phyloP scores from a whole-genome alignment of 2,888 invertebrate species.

The Chymomyza procnemis region DNA sequence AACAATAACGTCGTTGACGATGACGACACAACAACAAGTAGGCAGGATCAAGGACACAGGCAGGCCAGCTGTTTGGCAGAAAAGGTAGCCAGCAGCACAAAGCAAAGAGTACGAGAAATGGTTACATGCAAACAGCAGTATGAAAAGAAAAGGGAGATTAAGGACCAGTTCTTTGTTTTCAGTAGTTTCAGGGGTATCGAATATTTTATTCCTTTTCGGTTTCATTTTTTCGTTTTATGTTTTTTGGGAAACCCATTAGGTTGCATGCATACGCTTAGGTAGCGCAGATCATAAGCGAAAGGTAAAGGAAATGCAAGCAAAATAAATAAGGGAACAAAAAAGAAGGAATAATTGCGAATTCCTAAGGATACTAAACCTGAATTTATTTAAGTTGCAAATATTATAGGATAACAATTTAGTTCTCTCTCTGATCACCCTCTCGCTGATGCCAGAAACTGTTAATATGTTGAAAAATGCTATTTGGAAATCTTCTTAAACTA shows the following conservation, averaged over 20 bases:
- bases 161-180: conserved; percentile 69
- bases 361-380: neutral
- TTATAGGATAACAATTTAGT: neutral
- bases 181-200: conserved; percentile 32
- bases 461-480: too few species aligned
- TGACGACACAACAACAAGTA: conserved; percentile 41
- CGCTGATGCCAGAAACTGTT: too few species aligned
- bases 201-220: too few species aligned
- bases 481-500: neutral
- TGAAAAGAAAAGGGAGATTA: conserved; percentile 56
- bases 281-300: conserved; percentile 29
- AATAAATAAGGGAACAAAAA: neutral
- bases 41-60: conserved; percentile 75
- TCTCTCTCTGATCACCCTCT: neutral
- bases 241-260: neutral
- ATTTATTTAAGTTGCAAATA: neutral
- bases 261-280: conserved; percentile 23
- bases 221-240: too few species aligned
- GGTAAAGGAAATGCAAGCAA: conserved; percentile 12
- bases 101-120: conserved; percentile 47
- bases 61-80: conserved; percentile 7
- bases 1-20: conserved; percentile 6
- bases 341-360: neutral
- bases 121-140: conserved; percentile 47
- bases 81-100: conserved; percentile 25